phyloP scores from a whole-genome alignment of 2,113 vertebrate species.

The Thinocorus orbignyianus region DNA sequence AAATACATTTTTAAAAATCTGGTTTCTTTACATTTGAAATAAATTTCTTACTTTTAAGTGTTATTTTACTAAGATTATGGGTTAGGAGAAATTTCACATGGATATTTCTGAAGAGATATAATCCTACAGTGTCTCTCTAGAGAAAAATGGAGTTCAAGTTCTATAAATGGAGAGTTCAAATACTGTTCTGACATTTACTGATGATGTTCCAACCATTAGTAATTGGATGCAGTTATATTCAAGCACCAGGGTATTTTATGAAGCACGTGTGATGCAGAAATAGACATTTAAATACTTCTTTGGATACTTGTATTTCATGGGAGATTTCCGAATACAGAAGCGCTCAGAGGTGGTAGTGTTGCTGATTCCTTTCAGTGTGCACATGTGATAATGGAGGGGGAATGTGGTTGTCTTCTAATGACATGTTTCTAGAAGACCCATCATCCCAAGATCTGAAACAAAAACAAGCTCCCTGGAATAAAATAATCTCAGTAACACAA shows the following conservation, averaged over 20 bases:
- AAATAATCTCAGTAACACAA: background rate
- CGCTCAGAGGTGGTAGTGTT: background rate
- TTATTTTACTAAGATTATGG: background rate
- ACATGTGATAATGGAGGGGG: background rate
- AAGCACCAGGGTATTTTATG: background rate
- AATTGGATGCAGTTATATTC: background rate
- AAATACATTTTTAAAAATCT: background rate
- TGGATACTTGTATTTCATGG: background rate
- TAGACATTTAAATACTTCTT: background rate
- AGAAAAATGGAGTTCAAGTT: background rate
- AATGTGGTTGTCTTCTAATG: background rate
- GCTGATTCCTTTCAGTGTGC: background rate
- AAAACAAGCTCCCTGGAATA: background rate
- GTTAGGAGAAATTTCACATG: background rate
- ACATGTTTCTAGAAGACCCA: background rate
- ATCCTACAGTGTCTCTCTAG: background rate
- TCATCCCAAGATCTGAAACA: background rate
- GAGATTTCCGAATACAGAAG: background rate
- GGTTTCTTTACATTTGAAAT: background rate
- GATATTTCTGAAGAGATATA: background rate
- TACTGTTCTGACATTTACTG: background rate
- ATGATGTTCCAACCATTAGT: background rate
- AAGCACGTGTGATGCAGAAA: background rate
- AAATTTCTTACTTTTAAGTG: background rate
- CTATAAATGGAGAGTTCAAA: background rate